Base-by-base conservation (phyloP, 2,113 vertebrate species). In the Nothocercus nigrocapillus region DNA sequence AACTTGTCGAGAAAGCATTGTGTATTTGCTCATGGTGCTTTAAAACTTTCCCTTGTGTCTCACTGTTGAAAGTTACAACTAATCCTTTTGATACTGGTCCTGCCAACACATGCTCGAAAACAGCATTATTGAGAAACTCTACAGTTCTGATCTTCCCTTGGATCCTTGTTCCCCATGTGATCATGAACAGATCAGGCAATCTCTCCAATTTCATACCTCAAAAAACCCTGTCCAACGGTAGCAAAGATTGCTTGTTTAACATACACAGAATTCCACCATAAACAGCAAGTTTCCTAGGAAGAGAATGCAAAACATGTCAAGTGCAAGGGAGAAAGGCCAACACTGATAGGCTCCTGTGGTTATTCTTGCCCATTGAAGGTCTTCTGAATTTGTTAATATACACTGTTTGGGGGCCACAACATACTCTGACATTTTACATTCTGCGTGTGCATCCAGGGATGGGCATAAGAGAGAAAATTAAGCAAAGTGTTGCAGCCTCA, bases 401-500 rank as follows among this genome's bases (percentile, higher is more conserved):
- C 51, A 88, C 47, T 5, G 36, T 66, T 62, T 7, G 62, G 32
- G 34, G 38, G 9, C 76, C 45, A 49, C 54, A 91, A 66, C 54
- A 34, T 4, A 45, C 8, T 3, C 3, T 67, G 24, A 5, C 6
- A 51, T 85, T 17, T 88, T 9, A 42, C 1, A 3, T 38, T 51
- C 44, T 70, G 22, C 18, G 10, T n/a, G 9, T 8, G 14, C 2
- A 1, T 38, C 66, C 49, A 56, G 7, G 5, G 8, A 12, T 2
- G 49, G 45, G 2, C 16, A 1, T 75, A 90, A 88, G 44, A 87
- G 59, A 76, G 10, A 13, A 94, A 89, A 32, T 8, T 89, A 49
- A 85, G 56, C 24, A 85, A 89, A 82, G 25, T 44, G 30, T 56
- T 84, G 66, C 86, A 75, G 19, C 32, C 4, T 70, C 88, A 70